phyloP scores from a whole-genome alignment of 2,797 vertebrate species.

The Enteromius radiatus region DNA sequence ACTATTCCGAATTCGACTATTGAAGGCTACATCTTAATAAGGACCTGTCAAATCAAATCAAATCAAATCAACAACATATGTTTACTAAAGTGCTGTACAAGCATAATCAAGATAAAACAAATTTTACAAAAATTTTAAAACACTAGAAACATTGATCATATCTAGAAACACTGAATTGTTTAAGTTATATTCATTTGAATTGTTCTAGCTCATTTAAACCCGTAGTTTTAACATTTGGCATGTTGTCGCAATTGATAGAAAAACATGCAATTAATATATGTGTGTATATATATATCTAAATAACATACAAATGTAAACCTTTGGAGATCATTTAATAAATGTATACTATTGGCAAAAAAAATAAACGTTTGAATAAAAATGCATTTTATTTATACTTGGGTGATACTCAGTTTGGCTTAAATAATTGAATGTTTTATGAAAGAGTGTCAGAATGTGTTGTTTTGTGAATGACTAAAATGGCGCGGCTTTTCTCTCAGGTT shows the following conservation, averaged over 20 bases:
- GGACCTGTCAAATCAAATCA: neutral
- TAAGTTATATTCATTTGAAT: neutral
- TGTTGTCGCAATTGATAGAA: neutral
- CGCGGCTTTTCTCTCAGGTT: conserved; percentile 25
- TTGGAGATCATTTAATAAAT: neutral
- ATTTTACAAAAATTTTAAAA: no score
- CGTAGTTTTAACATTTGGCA: neutral
- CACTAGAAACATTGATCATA: neutral
- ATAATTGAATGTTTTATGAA: neutral
- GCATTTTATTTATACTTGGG: neutral
- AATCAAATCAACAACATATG: no score
- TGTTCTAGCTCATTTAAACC: neutral
- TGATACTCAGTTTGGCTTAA: neutral
- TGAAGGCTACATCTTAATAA: neutral
- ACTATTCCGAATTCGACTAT: neutral
- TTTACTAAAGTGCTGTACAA: no score
- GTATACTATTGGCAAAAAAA: neutral
- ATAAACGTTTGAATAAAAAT: neutral
- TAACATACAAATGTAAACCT: neutral
- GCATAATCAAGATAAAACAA: no score
- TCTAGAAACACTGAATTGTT: neutral
- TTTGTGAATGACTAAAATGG: conserved; percentile 43
- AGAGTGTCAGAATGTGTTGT: neutral
- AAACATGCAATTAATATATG: neutral
- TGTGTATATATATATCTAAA: no score